Conservation (phyloP, 1,140 invertebrate genomes). For the Bombus consobrinus region DNA sequence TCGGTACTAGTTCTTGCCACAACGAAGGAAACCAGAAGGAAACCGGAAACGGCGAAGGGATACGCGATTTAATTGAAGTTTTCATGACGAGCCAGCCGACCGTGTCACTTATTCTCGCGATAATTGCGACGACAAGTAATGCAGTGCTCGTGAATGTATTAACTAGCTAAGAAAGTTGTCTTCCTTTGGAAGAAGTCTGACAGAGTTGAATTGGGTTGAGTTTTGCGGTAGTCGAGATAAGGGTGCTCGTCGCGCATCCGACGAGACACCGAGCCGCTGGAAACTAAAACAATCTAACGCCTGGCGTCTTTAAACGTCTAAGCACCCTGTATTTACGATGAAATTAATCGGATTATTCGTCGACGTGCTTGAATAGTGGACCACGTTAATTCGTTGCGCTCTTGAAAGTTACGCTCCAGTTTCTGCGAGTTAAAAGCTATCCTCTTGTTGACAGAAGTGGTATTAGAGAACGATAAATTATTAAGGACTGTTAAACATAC, state of each 20-base stretch:
- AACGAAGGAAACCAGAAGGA: conserved; percentile 19
- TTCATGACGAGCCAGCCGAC: conserved; percentile 26
- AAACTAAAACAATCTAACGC: conserved; percentile 33
- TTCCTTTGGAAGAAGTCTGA: conserved; percentile 7
- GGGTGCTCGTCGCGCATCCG: neutral
- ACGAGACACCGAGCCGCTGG: too few species aligned
- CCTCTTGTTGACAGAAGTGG: too few species aligned
- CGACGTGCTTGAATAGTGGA: neutral
- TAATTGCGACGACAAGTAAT: conserved; percentile 71
- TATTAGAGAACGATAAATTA: neutral
- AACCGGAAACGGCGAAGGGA: conserved; percentile 8
- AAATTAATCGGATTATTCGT: conserved; percentile 33
- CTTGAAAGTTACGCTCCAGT: neutral
- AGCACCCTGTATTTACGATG: conserved; percentile 29
- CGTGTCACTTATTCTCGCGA: conserved; percentile 64
- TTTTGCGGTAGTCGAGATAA: conserved; percentile 31
- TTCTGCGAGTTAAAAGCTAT: neutral
- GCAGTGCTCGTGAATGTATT: conserved; percentile 64
- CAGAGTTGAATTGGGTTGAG: neutral
- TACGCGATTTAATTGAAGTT: conserved; percentile 67
- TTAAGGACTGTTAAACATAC: neutral
- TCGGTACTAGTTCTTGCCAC: too few species aligned
- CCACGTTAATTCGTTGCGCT: neutral
- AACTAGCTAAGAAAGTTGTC: conserved; percentile 55
- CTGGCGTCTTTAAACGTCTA: conserved; percentile 2